These are phyloP conservation scores for Heterodera schachtii DNA, from an alignment of 1,140 invertebrate species.

Conservation along the genomic window DNA sequence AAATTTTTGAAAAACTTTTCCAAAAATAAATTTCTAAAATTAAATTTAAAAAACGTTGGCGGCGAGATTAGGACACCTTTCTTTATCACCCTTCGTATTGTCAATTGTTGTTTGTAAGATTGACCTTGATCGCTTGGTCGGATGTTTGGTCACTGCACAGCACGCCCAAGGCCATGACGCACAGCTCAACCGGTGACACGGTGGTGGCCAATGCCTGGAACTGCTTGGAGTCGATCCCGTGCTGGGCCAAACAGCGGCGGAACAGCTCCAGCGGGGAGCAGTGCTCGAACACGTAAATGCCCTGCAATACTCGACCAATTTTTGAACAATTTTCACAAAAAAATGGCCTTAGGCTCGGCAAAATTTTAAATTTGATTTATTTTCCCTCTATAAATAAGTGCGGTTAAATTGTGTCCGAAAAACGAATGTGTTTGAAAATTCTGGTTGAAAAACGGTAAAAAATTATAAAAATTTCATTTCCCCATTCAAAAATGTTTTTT, in stretches of 20 bases:
- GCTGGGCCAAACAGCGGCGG: slow-evolving; percentile 29
- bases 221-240: slow-evolving; percentile 49
- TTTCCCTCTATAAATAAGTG: no score
- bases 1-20: no score
- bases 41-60: no score
- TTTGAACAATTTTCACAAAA: not conserved
- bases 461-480: not conserved
- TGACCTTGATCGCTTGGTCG: slow-evolving; percentile 40
- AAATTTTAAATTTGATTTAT: no score
- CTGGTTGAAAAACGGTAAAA: not conserved
- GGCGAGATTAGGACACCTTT: no score
- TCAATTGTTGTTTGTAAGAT: no score
- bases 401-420: no score
- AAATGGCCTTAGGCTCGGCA: no score
- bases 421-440: no score
- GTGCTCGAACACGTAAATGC: slow-evolving; percentile 50
- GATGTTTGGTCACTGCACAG: slow-evolving; percentile 39
- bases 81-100: no score
- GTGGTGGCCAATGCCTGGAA: slow-evolving; percentile 42
- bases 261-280: slow-evolving; percentile 47
- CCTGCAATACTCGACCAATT: slow-evolving; percentile 13
- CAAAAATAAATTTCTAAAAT: no score
- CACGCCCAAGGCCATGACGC: slow-evolving; percentile 41
- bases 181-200: slow-evolving; percentile 30
- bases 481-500: no score